Base-by-base conservation (phyloP, 2,888 invertebrate genomes). In the Synanthedon formicaeformis region DNA sequence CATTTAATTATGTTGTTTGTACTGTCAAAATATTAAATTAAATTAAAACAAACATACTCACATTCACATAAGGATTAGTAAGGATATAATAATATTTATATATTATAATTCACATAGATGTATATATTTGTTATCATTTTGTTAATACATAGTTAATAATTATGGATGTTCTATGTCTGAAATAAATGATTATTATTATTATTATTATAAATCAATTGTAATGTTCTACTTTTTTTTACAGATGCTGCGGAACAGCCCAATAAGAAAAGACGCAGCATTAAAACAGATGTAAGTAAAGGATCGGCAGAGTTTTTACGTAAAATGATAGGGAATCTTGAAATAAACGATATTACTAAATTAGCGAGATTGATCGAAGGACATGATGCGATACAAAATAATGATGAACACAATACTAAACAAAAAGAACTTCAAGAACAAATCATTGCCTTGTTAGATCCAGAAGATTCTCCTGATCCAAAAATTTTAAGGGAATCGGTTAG, bases 241-340 rank as follows among this genome's bases (percentile, higher is more conserved):
- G 84, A 73, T 60, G 78, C 84, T 41, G 79, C 75, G 1, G 83
- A 85, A n/a, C n/a, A 51, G 62, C 71, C 12, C 78, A 73, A 73
- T 70, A 71, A 73, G 62, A 81, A 78, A 67, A 84, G 83, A 65
- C 75, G 84, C 5, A 82, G 85, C 57, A 66, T 75, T 51, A 58
- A 71, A 2, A 69, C 74, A 52, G 81, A 84, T 75, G 86, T 86
- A 84, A 86, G 86, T 86, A 84, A 63, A 58, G 83, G 81, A 51
- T 68, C 81, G 2, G 76, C 76, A 4, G 86, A 85, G 54, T 78
- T 76, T 59, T 75, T 85, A 51, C 72, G 81, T 56, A 75, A 75
- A 66, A 73, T 78, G 64, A 80, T 85, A 60, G 85, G 81, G 50
- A 78, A 77, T 62, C 71, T 86, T 55, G 75, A 81, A 56, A 75